Base-by-base conservation (phyloP, 92 coral and sea anemone species). In the Parazoanthus swiftii region DNA sequence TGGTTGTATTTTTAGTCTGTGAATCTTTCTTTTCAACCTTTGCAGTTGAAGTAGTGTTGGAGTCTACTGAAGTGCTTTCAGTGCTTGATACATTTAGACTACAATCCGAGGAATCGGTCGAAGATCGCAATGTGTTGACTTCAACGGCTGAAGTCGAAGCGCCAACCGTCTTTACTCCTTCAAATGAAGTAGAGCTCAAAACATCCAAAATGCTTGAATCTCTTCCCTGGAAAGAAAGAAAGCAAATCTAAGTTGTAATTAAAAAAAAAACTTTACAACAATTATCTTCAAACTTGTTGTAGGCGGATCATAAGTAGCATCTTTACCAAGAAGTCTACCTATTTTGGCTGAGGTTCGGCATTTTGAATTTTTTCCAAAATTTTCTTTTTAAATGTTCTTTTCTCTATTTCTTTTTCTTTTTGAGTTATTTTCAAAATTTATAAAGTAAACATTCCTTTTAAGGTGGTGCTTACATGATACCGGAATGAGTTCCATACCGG, bases 71-170 rank as follows among this genome's bases (percentile, higher is more conserved):
- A 4, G 59, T 25, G 56, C 48, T 70, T 25, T 43, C 77, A 68
- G 16, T 70, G 33, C 39, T 83, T 68, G 86, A 68, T 20, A 9
- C 23, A 14, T 8, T 8, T 71, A 70, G 48, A 29, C 43, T 70
- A 71, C 87, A 70, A 70, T 68, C 79, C 8, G 78, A 70, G 13
- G 78, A 84, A 0, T 33, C 87, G 20, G 37, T 15, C 11, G 87
- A 29, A 72, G 77, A 20, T 23, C 70, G 70, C 39, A 70, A 70
- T 20, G 43, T 10, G 8, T 66, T 48, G 10, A 65, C 11, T 20
- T 71, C 87, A 71, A 26, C 11, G 14, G 77, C 87, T 1, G 78
- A 84, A 18, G 67, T 43, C 29, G 87, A 84, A 7, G 65, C 29
- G 25, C 59, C 43, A 14, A 74, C 15, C 15, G 79, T 43, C 67